Base-by-base conservation (phyloP, 2,113 vertebrate genomes). In the Xyliphius kryptos region DNA sequence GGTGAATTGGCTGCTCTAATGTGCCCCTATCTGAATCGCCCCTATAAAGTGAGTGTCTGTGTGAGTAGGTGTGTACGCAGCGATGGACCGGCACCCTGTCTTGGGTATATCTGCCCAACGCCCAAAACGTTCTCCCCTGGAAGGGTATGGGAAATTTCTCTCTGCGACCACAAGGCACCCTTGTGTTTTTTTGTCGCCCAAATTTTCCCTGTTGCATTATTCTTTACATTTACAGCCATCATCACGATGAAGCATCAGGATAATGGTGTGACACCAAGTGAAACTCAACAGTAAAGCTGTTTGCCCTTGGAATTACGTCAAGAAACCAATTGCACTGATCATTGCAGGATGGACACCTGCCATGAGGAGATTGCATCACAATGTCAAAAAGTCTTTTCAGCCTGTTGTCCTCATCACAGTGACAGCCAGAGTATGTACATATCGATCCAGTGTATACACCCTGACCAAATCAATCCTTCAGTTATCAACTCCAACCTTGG, bases 271-370 rank as follows among this genome's bases (percentile, higher is more conserved):
- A 58, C 11, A 40, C 49, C 48, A 20, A 51, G 22, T 19, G 43
- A 54, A 22, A 51, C 20, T 54, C 38, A 19, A 13, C 21, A 46
- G 49, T 68, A 65, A 47, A 43, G 20, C 14, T 7, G 12, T 52
- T 3, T 37, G 19, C 37, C 14, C 51, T 47, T 38, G 41, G 47
- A 36, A 21, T 40, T 1, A 17, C 22, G 61, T 50, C 66, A 1
- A n/a, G 14, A 9, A 46, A n/a, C 56, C 36, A 32, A 56, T 8
- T 40, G 15, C 3, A 13, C 44, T 53, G 47, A 73, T 53, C n/a
- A n/a, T n/a, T n/a, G n/a, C n/a, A 52, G 36, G 61, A 51, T 55
- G 54, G 51, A 52, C 56, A 73, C 51, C 66, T 50, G 48, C 51
- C 63, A 44, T 56, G 21, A 65, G 61, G 9, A 59, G 50, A 61